Conservation (phyloP, 1,140 invertebrate genomes). For the Elymnias hypermnestra region DNA sequence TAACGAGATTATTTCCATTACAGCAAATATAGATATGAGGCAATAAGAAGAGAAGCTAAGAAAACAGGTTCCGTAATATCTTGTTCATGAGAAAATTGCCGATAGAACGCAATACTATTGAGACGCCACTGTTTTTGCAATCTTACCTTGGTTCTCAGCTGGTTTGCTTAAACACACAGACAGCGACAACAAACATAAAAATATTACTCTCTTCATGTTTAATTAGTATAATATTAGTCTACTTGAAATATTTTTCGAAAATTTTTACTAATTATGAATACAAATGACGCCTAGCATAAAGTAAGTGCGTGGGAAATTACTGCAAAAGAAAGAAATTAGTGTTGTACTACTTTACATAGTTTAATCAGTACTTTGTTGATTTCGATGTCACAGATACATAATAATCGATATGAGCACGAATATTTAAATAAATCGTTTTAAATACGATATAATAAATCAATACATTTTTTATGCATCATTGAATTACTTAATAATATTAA, state of each 20-base stretch:
- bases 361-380: no score
- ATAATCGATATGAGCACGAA: no score
- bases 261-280: no score
- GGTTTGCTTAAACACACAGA: conserved; percentile 41
- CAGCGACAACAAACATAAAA: conserved; percentile 51
- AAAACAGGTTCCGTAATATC: conserved; percentile 19
- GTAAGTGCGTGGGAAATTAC: conserved; percentile 20
- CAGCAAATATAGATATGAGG: neutral
- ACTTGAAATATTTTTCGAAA: conserved; percentile 8
- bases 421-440: neutral
- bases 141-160: conserved; percentile 34
- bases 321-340: conserved; percentile 15
- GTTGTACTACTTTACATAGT: conserved; percentile 1
- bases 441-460: neutral
- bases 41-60: conserved; percentile 3
- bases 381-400: no score
- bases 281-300: conserved; percentile 16
- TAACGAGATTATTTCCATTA: neutral
- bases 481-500: no score
- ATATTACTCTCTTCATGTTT: conserved; percentile 58
- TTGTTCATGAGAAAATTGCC: conserved; percentile 34
- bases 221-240: conserved; percentile 7
- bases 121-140: conserved; percentile 21
- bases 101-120: conserved; percentile 38
- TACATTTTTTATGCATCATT: no score